Evolutionary conservation across 2,113 vertebrate genomes (phyloP).

Genomic region (Thryonomys swinderianus): DNA sequence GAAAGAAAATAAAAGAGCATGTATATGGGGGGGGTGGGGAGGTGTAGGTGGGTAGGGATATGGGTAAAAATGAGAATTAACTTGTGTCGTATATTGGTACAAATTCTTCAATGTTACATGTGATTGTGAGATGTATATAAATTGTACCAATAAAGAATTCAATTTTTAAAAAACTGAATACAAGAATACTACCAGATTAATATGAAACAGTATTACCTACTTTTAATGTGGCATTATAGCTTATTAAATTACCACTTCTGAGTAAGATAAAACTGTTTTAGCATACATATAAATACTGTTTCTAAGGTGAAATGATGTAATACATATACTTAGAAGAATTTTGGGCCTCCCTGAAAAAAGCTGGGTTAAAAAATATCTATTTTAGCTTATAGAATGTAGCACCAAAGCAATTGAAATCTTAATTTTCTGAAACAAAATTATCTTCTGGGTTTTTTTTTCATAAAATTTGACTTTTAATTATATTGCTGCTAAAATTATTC

Average conservation of each 20-base stretch:
- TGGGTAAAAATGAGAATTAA: too few relatives aligned
- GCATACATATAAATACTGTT: background rate
- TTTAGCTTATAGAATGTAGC: slow-evolving; percentile 14
- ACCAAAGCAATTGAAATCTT: slow-evolving; percentile 25
- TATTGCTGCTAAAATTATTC: background rate
- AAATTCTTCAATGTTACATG: too few relatives aligned
- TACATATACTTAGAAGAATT: slow-evolving; percentile 27
- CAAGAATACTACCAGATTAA: background rate
- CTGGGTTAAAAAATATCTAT: background rate
- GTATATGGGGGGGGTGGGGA: too few relatives aligned
- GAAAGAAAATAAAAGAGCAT: too few relatives aligned
- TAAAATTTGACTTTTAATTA: slow-evolving; percentile 62
- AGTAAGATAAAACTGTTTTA: slow-evolving; percentile 29
- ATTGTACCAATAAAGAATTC: too few relatives aligned
- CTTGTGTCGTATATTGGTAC: too few relatives aligned
- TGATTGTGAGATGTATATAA: too few relatives aligned
- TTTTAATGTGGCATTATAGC: background rate
- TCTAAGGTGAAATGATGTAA: slow-evolving; percentile 17
- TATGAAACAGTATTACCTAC: background rate
- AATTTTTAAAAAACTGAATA: background rate
- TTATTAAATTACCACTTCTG: slow-evolving; percentile 30
- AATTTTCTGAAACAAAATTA: background rate
- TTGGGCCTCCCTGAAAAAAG: slow-evolving; percentile 28
- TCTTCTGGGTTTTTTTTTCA: slow-evolving; percentile 36
- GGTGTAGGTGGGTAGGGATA: too few relatives aligned